These are phyloP conservation scores for Melanogrammus aeglefinus DNA, from an alignment of 2,797 vertebrate species.

Conservation along the genomic window DNA sequence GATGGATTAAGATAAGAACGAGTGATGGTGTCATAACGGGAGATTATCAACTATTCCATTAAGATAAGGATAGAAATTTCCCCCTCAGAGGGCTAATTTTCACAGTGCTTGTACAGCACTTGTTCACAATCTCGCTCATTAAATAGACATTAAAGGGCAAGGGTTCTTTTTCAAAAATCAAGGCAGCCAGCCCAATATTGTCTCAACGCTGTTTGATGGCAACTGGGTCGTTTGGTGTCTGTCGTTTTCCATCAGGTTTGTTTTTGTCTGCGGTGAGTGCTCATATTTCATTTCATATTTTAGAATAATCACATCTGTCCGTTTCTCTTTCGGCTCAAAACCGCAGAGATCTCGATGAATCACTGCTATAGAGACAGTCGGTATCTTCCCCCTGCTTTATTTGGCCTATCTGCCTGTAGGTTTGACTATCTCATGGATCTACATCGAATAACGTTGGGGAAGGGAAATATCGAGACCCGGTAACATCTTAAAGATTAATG, in stretches of 20 bases:
- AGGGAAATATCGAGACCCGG: background rate
- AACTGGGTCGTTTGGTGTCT: background rate
- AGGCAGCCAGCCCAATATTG: background rate
- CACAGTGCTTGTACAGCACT: constrained; percentile 23
- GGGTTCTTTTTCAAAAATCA: constrained; percentile 5
- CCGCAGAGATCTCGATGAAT: background rate
- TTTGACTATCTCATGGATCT: background rate
- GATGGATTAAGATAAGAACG: constrained; percentile 44
- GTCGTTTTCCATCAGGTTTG: background rate
- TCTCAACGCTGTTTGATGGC: background rate
- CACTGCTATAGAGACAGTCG: background rate
- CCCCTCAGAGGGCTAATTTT: constrained; percentile 27
- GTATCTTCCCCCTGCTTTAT: background rate
- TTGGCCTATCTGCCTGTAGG: background rate
- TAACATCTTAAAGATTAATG: background rate
- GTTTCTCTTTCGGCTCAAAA: background rate
- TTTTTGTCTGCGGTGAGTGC: background rate
- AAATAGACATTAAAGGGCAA: constrained; percentile 38
- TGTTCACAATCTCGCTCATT: constrained; percentile 41
- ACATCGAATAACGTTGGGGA: background rate
- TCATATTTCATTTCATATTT: background rate
- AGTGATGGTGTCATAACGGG: constrained; percentile 41
- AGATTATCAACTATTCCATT: constrained; percentile 57
- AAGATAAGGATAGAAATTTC: constrained; percentile 40
- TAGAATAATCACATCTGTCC: background rate